Evolutionary conservation across 2,113 vertebrate species (phyloP).

Genomic region (Telmatochromis bifrenatus): DNA sequence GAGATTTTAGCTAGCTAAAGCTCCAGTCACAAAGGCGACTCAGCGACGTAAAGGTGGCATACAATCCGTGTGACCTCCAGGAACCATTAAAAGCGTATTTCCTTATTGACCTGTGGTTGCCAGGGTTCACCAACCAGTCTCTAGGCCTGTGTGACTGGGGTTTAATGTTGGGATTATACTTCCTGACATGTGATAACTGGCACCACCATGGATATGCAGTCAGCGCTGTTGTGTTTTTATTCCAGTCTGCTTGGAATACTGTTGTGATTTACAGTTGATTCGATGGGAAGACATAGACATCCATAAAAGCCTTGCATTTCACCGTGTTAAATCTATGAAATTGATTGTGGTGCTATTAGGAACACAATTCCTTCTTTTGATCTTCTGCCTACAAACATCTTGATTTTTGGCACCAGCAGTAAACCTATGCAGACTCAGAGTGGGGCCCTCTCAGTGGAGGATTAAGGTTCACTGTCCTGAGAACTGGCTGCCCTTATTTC

Average conservation of each 20-base stretch:
- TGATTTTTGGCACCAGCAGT: not conserved
- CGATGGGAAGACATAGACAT: not conserved
- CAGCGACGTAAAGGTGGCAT: not conserved
- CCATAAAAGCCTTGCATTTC: not conserved
- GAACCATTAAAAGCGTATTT: not conserved
- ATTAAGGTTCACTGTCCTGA: not conserved
- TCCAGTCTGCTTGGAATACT: not conserved
- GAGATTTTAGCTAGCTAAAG: not conserved
- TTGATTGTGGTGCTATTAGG: not conserved
- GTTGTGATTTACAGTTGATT: not conserved
- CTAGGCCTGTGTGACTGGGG: not conserved
- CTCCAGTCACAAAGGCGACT: not conserved
- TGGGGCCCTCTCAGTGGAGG: not conserved
- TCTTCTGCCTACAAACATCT: not conserved
- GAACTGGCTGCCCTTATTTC: not conserved
- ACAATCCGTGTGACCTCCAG: not conserved
- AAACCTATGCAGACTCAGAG: not conserved
- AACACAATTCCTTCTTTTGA: not conserved
- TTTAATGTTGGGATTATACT: not conserved
- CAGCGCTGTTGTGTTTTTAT: not conserved
- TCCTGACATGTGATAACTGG: not conserved
- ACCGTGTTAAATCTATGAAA: not conserved
- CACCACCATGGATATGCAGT: not conserved
- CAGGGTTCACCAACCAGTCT: not conserved
- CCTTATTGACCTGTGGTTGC: not conserved